Conservation (phyloP, 2,888 invertebrate species). For the Cephus nigrinus region DNA sequence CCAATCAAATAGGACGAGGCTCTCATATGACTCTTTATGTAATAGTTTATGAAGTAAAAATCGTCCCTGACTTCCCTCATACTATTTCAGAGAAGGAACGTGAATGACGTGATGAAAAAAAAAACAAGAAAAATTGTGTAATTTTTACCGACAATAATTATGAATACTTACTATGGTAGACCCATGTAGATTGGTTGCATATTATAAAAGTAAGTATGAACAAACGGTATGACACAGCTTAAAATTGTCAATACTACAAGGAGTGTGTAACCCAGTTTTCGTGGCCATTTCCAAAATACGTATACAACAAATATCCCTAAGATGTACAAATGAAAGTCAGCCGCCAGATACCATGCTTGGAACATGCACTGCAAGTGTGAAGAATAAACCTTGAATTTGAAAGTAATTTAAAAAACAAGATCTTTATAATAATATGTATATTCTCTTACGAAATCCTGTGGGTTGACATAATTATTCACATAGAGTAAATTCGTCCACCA, state of each 20-base stretch:
- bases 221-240: conserved; percentile 40
- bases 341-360: conserved; percentile 50
- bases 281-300: conserved; percentile 42
- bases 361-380: conserved; percentile 42
- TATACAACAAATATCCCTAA: conserved; percentile 37
- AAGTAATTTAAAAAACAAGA: not conserved
- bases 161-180: conserved; percentile 43
- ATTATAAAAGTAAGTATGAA: conserved; percentile 38
- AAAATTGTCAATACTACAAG: conserved; percentile 34
- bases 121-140: conserved; percentile 5
- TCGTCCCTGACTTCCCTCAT: conserved; percentile 32
- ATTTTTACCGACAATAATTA: not conserved
- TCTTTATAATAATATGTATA: no score
- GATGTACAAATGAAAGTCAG: conserved; percentile 46
- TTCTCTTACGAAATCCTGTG: conserved; percentile 33
- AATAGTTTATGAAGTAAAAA: conserved; percentile 39
- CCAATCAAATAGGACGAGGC: conserved; percentile 44
- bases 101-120: not conserved
- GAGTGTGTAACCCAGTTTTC: conserved; percentile 45
- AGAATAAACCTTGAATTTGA: not conserved
- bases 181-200: conserved; percentile 39
- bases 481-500: conserved; percentile 55
- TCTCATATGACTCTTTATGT: conserved; percentile 46
- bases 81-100: conserved; percentile 12
- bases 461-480: conserved; percentile 51